Evolutionary conservation across 2,797 vertebrate species (phyloP), one percentile per base, ranked within the genome.

Genomic region (Chelon labrosus): DNA sequence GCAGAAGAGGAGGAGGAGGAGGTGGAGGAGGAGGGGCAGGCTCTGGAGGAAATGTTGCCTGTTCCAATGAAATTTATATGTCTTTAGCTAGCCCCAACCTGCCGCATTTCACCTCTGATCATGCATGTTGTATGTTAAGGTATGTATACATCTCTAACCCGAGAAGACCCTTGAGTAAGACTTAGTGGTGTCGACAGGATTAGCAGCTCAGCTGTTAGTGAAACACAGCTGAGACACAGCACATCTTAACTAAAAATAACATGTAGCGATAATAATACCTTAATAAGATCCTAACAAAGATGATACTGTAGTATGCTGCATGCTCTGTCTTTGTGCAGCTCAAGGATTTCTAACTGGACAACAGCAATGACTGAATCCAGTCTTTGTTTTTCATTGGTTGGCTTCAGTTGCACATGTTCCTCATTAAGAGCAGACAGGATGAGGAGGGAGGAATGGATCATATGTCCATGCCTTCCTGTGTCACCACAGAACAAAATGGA

Each of bases 391-490:
- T 89, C 88, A 93, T 91, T 93, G 91, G 93, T 82, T 80, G 79
- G 77, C 83, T 77, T 80, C 59, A 79, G 78, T 85, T 80, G 88
- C 92, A 93, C 91, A 90, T 92, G 92, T 91, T 94, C 84, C 89
- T 93, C 83, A 91, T 93, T 94, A 94, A 75, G 85, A 65, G 69
- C 82, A 89, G 87, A 80, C 88, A 87, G 90, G 85, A 83, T 88
- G 83, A 87, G 80, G 74, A 83, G 81, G 85, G 82, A 81, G 87
- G 80, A 85, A 80, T 85, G 85, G 79, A 81, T 88, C 75, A 70
- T 83, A 73, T 87, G 87, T 89, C 87, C 85, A 77, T 61, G 70
- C 79, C 77, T 85, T 85, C 83, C 78, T 79, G 70, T 86, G 71
- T 80, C 52, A 77, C 76, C 67, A 60, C 55, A 55, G 52, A 78